phyloP scores from a whole-genome alignment of 2,888 invertebrate genomes.

The Nemoura dubitans region DNA sequence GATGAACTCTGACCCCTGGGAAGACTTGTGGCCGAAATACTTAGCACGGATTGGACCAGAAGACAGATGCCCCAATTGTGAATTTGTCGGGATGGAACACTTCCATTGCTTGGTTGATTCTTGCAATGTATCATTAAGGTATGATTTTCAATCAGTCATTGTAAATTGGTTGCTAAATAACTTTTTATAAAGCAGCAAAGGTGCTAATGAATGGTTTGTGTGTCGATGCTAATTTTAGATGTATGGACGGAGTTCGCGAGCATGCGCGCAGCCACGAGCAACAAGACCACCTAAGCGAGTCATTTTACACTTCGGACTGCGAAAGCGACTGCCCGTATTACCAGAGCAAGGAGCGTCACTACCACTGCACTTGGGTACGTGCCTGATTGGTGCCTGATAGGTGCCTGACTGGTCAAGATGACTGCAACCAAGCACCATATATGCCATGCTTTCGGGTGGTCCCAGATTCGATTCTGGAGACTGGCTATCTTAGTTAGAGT shows the following conservation, averaged over 20 bases:
- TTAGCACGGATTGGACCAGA: slow-evolving; percentile 62
- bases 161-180: background rate
- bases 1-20: slow-evolving; percentile 52
- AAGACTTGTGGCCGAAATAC: slow-evolving; percentile 68
- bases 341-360: slow-evolving; percentile 82
- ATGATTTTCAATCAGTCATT: slow-evolving; percentile 46
- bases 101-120: slow-evolving; percentile 85
- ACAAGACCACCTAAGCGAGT: slow-evolving; percentile 85
- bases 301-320: slow-evolving; percentile 72
- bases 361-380: slow-evolving; percentile 88
- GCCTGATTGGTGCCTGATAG: background rate
- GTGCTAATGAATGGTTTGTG: background rate
- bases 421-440: too few species aligned
- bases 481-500: too few species aligned
- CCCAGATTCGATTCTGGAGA: too few species aligned
- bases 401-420: too few species aligned
- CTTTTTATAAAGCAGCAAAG: background rate
- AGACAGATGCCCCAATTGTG: slow-evolving; percentile 63
- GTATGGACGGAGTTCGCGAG: slow-evolving; percentile 76
- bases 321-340: slow-evolving; percentile 72
- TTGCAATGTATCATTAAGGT: slow-evolving; percentile 79
- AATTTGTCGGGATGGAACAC: slow-evolving; percentile 79
- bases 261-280: slow-evolving; percentile 90
- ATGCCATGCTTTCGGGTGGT: too few species aligned
- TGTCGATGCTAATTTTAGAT: slow-evolving; percentile 54